A percentile compares a stretch with the other conserved stretches of the same genome.
Conservation (phyloP, 2,888 invertebrate species). For the Harpalus rubripes region DNA sequence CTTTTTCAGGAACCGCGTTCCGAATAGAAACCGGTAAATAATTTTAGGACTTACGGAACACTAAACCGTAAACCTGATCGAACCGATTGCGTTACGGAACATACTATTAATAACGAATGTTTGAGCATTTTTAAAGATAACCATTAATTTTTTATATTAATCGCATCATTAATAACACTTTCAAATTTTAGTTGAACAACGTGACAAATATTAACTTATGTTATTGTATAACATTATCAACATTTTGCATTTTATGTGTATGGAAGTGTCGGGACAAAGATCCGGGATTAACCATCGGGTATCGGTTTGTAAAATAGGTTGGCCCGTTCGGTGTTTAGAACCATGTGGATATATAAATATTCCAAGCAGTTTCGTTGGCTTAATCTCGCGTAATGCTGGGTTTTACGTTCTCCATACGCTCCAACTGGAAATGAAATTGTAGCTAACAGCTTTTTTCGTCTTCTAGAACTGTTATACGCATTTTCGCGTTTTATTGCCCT, state of each 20-base stretch:
- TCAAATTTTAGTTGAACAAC: too few species aligned
- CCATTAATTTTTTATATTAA: too few species aligned
- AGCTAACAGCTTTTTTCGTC: conserved; percentile 47
- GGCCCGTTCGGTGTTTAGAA: conserved; percentile 27
- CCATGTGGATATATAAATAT: conserved; percentile 59
- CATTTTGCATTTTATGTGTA: not conserved
- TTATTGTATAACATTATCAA: too few species aligned
- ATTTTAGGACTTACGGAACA: too few species aligned
- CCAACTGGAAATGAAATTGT: conserved; percentile 56
- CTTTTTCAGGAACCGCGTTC: too few species aligned
- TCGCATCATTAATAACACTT: too few species aligned
- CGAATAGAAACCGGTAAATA: too few species aligned
- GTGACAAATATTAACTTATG: too few species aligned
- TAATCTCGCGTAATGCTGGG: conserved; percentile 57
- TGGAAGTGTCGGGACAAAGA: not conserved
- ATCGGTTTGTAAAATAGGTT: conserved; percentile 48
- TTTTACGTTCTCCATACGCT: conserved; percentile 49
- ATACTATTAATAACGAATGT: too few species aligned
- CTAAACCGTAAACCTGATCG: too few species aligned
- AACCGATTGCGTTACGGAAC: too few species aligned
- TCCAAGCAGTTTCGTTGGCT: conserved; percentile 49
- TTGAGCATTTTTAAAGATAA: too few species aligned
- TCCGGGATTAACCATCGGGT: conserved; percentile 4
- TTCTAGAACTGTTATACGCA: conserved; percentile 43
- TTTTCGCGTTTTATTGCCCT: conserved; percentile 51